Conservation (phyloP, 1,140 invertebrate species). For the Aleiodes sp. region DNA sequence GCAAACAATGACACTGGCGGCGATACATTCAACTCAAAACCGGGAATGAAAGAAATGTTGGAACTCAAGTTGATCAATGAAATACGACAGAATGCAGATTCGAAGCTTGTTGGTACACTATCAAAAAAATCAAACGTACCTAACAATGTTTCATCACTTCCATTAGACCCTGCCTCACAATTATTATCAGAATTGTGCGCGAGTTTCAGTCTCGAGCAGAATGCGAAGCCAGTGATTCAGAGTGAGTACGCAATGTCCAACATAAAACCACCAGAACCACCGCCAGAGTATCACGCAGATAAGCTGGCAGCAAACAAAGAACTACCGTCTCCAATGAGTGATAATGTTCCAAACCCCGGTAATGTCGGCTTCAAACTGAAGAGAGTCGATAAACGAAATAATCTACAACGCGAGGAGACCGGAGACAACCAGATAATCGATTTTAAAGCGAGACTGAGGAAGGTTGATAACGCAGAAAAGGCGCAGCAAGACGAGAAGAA, state of each 20-base stretch:
- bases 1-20: conserved; percentile 22
- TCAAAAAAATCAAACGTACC: conserved; percentile 43
- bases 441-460: conserved; percentile 84
- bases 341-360: conserved; percentile 39
- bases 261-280: conserved; percentile 41
- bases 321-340: conserved; percentile 45
- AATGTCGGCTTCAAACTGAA: conserved; percentile 69
- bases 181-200: conserved; percentile 76
- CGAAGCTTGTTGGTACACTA: conserved; percentile 60
- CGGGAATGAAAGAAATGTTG: conserved; percentile 80
- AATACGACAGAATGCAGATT: conserved; percentile 80
- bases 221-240: conserved; percentile 34
- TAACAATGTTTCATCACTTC: conserved; percentile 42
- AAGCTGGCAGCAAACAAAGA: conserved; percentile 37
- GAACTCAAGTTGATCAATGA: conserved; percentile 82
- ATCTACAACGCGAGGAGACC: conserved; percentile 66
- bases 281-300: conserved; percentile 2
- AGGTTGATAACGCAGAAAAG: conserved; percentile 74
- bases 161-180: conserved; percentile 74
- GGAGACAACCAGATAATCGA: conserved; percentile 76
- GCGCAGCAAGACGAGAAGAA: conserved; percentile 60
- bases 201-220: conserved; percentile 58
- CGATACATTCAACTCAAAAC: conserved; percentile 55
- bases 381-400: conserved; percentile 71
- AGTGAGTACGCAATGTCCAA: conserved; percentile 58